These are phyloP conservation scores for Micromussa lordhowensis DNA, from an alignment of 92 coral and sea anemone genomes.

Conservation along the genomic window DNA sequence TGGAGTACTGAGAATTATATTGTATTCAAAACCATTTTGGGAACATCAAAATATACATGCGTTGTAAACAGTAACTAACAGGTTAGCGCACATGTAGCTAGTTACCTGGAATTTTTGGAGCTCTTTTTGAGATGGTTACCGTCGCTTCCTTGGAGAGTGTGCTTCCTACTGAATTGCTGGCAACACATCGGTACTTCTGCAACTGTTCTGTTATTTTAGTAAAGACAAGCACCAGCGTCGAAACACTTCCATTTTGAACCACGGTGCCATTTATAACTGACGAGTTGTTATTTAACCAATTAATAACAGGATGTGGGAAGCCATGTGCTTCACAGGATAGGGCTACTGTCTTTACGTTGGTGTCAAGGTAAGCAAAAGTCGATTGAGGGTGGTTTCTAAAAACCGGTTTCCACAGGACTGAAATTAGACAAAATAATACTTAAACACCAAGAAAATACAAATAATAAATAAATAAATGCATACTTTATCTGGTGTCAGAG, in stretches of 20 bases:
- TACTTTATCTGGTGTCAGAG: no score
- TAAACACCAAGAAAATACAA: neutral
- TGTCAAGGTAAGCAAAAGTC: neutral
- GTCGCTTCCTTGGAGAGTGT: constrained; percentile 16
- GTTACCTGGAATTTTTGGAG: neutral
- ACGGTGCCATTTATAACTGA: neutral
- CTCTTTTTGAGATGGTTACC: neutral
- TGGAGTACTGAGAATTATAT: no score
- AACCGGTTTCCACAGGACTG: constrained; percentile 33
- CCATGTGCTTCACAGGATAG: constrained; percentile 47
- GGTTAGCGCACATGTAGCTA: no score
- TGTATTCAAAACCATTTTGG: no score
- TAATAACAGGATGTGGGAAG: constrained; percentile 53
- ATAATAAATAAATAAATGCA: no score
- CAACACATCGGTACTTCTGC: constrained; percentile 36
- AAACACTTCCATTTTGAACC: constrained; percentile 6
- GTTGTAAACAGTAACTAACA: no score
- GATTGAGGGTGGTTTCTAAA: constrained; percentile 27
- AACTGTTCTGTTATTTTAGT: neutral
- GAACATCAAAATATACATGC: no score
- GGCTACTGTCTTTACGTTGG: neutral
- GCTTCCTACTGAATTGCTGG: constrained; percentile 27
- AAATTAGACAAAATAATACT: neutral
- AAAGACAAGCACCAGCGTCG: constrained; percentile 1
- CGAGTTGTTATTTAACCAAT: constrained; percentile 56